Percentiles rank a stretch among this genome's conserved stretches.
These are phyloP conservation scores for Actinemys pallida DNA, from an alignment of 2,113 vertebrate species.

Conservation along the genomic window DNA sequence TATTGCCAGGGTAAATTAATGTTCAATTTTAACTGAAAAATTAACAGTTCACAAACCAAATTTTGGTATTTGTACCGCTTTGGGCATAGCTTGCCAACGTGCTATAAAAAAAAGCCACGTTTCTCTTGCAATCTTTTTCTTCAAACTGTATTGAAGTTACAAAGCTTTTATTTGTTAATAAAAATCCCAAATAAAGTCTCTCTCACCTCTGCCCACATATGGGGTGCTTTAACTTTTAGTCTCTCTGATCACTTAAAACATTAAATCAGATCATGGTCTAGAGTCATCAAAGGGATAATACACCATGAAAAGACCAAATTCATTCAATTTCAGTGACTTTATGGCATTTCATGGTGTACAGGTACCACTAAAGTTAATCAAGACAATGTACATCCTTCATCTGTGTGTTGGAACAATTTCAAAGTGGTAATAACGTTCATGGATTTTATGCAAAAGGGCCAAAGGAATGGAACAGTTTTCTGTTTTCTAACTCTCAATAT, in stretches of 20 bases:
- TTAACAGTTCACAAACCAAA: not conserved
- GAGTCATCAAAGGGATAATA: conserved; percentile 32
- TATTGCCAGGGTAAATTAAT: not conserved
- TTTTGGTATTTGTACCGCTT: not conserved
- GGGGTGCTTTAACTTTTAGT: not conserved
- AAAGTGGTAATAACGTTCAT: not conserved
- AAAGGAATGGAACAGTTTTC: conserved; percentile 19
- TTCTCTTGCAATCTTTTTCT: not conserved
- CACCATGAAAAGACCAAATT: conserved; percentile 15
- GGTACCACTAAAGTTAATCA: conserved; percentile 35
- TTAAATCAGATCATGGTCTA: conserved; percentile 41
- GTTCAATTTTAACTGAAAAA: not conserved
- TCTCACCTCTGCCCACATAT: not conserved
- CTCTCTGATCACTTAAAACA: not conserved
- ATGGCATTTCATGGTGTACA: conserved; percentile 1
- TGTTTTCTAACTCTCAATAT: conserved; percentile 24
- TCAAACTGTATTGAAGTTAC: not conserved
- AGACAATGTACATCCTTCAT: not conserved
- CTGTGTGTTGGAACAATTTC: not conserved
- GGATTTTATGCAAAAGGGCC: not conserved
- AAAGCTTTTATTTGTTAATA: not conserved
- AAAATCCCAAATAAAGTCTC: not conserved
- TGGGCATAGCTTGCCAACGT: not conserved
- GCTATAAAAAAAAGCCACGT: not conserved
- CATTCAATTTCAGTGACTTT: conserved; percentile 37